A percentile compares a stretch with the other conserved stretches of the same genome.
phyloP scores from a whole-genome alignment of 2,888 invertebrate genomes.

The Spicauda simplicius region DNA sequence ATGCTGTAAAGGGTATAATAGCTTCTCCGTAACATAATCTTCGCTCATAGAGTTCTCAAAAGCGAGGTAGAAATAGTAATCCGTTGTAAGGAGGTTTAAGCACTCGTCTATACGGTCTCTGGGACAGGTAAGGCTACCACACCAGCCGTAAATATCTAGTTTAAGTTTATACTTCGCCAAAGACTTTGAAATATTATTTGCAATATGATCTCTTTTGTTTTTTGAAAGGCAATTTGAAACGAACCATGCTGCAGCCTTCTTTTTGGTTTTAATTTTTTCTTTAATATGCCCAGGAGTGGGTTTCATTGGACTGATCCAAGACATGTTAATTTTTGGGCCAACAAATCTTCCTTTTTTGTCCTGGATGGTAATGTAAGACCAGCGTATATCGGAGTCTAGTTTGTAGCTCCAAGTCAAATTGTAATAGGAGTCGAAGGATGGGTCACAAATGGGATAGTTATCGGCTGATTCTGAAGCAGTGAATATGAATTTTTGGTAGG shows the following conservation, averaged over 20 bases:
- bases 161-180: slow-evolving; percentile 54
- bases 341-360: slow-evolving; percentile 56
- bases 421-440: slow-evolving; percentile 58
- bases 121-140: slow-evolving; percentile 61
- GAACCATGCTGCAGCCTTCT: slow-evolving; percentile 70
- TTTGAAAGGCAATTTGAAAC: slow-evolving; percentile 60
- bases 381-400: slow-evolving; percentile 65
- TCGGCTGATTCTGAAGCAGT: slow-evolving; percentile 62
- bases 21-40: slow-evolving; percentile 72
- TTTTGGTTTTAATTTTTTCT: slow-evolving; percentile 56
- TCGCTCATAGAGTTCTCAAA: slow-evolving; percentile 67
- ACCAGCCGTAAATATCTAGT: slow-evolving; percentile 67
- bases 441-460: slow-evolving; percentile 58
- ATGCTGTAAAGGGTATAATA: slow-evolving; percentile 76
- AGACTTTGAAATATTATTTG: slow-evolving; percentile 48
- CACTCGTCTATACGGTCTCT: slow-evolving; percentile 59
- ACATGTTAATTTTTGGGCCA: slow-evolving; percentile 68
- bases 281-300: slow-evolving; percentile 50
- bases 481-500: slow-evolving; percentile 79
- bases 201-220: slow-evolving; percentile 50
- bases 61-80: slow-evolving; percentile 72
- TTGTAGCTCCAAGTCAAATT: slow-evolving; percentile 71
- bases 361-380: slow-evolving; percentile 55
- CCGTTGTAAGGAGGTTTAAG: slow-evolving; percentile 53
- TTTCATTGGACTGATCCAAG: slow-evolving; percentile 56